These are phyloP conservation scores for Melanargia galathea DNA, from an alignment of 2,888 invertebrate species.

Conservation along the genomic window DNA sequence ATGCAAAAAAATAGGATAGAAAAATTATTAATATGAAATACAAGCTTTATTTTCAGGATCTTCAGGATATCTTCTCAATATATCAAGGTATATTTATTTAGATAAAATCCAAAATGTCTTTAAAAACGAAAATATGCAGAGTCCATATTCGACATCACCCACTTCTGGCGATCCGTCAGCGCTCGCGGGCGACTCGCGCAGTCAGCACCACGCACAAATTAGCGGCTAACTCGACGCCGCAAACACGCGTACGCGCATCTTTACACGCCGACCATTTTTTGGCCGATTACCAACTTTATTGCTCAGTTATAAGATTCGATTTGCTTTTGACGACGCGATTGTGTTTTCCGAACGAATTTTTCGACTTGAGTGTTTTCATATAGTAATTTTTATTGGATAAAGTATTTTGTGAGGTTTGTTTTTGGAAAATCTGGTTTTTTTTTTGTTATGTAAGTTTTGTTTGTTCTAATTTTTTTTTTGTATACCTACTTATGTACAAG, in stretches of 20 bases:
- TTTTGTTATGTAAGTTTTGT: constrained; percentile 17
- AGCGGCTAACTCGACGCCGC: constrained; percentile 62
- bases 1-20: too few relatives aligned
- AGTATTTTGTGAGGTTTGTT: constrained; percentile 12
- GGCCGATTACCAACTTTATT: constrained; percentile 51
- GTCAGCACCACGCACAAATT: constrained; percentile 65
- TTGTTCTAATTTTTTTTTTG: not conserved
- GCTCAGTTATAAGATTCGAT: constrained; percentile 4
- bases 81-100: too few relatives aligned
- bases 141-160: constrained; percentile 35
- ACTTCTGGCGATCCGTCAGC: constrained; percentile 40
- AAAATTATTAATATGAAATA: not conserved
- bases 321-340: not conserved
- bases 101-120: not conserved
- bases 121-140: not conserved
- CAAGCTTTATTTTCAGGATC: not conserved
- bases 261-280: constrained; percentile 30
- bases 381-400: not conserved
- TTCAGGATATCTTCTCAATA: too few relatives aligned
- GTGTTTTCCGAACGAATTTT: constrained; percentile 24
- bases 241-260: constrained; percentile 59
- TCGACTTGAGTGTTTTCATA: constrained; percentile 14
- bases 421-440: constrained; percentile 1
- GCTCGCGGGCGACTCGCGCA: constrained; percentile 50
- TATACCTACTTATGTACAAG: not conserved